These are phyloP conservation scores for Lathamus discolor DNA, from an alignment of 2,113 vertebrate species.

Conservation along the genomic window DNA sequence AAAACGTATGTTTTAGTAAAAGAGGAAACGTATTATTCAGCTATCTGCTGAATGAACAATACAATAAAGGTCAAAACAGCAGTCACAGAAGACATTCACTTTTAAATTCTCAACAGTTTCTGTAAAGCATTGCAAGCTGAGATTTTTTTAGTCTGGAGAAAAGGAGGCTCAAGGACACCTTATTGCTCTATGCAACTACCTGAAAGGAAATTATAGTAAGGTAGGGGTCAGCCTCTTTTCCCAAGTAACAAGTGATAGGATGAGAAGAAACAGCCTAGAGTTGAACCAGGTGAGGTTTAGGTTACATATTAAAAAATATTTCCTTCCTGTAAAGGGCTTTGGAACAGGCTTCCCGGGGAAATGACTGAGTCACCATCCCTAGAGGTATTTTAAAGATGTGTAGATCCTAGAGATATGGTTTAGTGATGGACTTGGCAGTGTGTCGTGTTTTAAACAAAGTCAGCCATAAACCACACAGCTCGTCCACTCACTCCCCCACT, in stretches of 20 bases:
- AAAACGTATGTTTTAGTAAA: not conserved
- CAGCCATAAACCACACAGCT: too few species aligned
- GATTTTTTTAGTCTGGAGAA: not conserved
- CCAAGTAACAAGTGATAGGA: not conserved
- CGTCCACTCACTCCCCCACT: too few species aligned
- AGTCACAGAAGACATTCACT: not conserved
- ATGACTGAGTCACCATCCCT: not conserved
- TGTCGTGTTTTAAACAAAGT: too few species aligned
- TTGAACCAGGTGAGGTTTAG: not conserved
- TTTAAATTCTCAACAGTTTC: not conserved
- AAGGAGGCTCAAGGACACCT: not conserved
- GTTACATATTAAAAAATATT: not conserved
- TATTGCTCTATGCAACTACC: not conserved
- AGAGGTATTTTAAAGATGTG: accelerated
- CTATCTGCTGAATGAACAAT: accelerated
- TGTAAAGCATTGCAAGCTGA: not conserved
- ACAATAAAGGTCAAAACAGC: not conserved
- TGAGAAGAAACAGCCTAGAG: not conserved
- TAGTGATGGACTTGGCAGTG: not conserved
- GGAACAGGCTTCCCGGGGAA: not conserved
- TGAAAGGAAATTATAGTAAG: not conserved
- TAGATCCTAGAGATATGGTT: not conserved
- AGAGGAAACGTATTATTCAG: not conserved
- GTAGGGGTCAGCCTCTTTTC: accelerated
- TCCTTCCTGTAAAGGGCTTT: not conserved